Evolutionary conservation across 2,797 vertebrate species (phyloP).

Genomic region (Artibeus jamaicensis): DNA sequence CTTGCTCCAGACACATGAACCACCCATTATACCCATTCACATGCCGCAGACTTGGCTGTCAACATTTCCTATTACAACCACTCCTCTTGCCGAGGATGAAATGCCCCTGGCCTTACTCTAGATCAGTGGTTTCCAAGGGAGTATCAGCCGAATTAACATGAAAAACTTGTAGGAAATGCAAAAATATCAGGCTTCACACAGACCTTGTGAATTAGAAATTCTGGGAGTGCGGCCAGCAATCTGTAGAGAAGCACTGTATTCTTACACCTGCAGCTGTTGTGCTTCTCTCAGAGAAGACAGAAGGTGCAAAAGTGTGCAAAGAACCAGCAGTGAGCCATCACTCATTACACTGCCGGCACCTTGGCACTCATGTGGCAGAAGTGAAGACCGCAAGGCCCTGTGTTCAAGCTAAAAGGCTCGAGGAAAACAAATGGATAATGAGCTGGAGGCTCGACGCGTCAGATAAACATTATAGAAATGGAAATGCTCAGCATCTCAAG

Average conservation of each 20-base stretch:
- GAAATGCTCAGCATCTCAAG: not conserved
- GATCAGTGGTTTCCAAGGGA: not conserved
- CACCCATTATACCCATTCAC: too few species aligned
- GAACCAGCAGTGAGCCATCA: not conserved
- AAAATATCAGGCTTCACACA: not conserved
- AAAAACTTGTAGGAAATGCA: not conserved
- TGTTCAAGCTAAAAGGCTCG: not conserved
- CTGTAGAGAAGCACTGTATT: not conserved
- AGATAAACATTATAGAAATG: not conserved
- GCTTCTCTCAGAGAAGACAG: not conserved
- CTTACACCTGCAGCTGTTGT: not conserved
- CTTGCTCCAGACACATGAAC: not conserved
- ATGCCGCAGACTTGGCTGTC: not conserved
- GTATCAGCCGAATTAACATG: not conserved
- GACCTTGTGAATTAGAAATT: not conserved
- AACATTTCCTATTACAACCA: not conserved
- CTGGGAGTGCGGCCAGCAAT: not conserved
- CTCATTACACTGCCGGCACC: not conserved
- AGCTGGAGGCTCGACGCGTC: not conserved
- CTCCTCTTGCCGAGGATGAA: not conserved
- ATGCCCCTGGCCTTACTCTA: not conserved
- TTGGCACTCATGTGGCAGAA: not conserved
- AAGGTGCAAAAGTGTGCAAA: not conserved
- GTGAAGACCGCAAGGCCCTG: not conserved
- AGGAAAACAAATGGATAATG: not conserved